These are phyloP conservation scores for Magallana gigas DNA, from an alignment of 1,140 invertebrate genomes.

Conservation along the genomic window DNA sequence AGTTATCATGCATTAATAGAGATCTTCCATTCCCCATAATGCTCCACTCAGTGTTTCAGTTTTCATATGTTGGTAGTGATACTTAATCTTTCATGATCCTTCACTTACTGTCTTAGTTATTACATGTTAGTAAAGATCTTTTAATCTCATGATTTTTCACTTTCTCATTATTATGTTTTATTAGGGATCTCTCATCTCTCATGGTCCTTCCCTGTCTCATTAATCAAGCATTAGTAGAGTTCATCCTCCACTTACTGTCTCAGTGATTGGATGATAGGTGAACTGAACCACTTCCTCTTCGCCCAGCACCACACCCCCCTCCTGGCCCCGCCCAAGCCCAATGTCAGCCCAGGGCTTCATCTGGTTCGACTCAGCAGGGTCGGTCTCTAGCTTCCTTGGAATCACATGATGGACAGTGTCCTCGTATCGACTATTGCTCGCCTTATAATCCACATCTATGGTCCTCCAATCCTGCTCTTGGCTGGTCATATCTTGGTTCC, in stretches of 20 bases:
- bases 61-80: no score
- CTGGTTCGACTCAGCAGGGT: neutral
- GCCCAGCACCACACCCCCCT: neutral
- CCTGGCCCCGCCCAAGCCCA: neutral
- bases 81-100: no score
- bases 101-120: conserved; percentile 7
- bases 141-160: neutral
- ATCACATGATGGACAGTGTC: conserved; percentile 18
- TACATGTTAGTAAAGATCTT: neutral
- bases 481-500: conserved; percentile 12
- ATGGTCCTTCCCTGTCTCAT: neutral
- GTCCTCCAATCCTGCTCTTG: neutral
- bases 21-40: no score
- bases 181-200: no score
- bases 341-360: neutral
- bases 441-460: neutral
- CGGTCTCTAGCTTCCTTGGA: neutral
- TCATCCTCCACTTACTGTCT: neutral
- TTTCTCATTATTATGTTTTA: neutral
- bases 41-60: neutral
- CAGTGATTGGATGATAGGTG: neutral
- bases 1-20: no score
- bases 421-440: neutral
- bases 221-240: neutral
- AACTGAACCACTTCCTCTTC: neutral